Percentiles rank a stretch among this genome's conserved stretches.
These are phyloP conservation scores for Nothoprocta perdicaria DNA, from an alignment of 2,113 vertebrate species.

Conservation along the genomic window DNA sequence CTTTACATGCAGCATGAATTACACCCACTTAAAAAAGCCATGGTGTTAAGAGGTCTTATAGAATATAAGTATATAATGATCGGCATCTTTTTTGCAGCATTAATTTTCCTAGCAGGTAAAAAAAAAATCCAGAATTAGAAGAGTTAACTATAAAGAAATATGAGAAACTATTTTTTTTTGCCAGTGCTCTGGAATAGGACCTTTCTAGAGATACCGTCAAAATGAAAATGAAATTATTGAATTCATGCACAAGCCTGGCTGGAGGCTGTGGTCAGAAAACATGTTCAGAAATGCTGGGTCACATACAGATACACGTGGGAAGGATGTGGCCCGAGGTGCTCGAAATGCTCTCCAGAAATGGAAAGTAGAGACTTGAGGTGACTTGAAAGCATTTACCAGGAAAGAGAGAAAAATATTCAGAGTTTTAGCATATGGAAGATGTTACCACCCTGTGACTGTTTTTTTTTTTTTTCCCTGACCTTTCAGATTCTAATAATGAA, in stretches of 20 bases:
- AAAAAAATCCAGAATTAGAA: neutral
- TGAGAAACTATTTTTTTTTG: conserved; percentile 50
- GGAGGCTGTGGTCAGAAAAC: neutral
- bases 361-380: conserved; percentile 16
- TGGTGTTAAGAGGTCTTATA: neutral
- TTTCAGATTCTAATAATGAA: conserved; percentile 4
- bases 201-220: neutral
- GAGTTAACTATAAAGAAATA: neutral
- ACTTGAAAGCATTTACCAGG: neutral
- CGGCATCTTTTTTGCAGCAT: neutral
- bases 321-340: neutral
- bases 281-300: neutral
- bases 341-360: conserved; percentile 28
- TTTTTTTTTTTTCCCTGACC: neutral
- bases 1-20: neutral
- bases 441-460: neutral
- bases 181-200: neutral
- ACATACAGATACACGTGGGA: neutral
- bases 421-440: neutral
- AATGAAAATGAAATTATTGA: conserved; percentile 35
- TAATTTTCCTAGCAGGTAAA: neutral
- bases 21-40: neutral
- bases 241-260: neutral
- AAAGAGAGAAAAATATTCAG: neutral
- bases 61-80: neutral